Base-by-base conservation (phyloP, 2,113 vertebrate genomes). In the Lagopus leucura region DNA sequence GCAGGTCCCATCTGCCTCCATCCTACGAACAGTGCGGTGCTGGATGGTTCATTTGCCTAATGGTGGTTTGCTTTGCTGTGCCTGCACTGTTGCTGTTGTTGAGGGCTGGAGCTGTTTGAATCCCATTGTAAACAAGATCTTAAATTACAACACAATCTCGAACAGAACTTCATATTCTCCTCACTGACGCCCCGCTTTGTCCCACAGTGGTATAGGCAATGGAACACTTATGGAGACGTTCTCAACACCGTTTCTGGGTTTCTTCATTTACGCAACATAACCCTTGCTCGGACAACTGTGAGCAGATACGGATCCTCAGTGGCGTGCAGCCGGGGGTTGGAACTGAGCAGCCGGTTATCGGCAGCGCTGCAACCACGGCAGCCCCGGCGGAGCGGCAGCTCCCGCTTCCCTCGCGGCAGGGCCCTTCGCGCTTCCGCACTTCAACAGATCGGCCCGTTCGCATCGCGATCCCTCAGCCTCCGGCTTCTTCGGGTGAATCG, bases 171-270 rank as follows among this genome's bases (percentile, higher is more conserved):
- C 13, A 24, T 42, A 65, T 28, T 83, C 24, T 54, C 54, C 15
- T 34, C 61, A 72, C 52, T 85, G 22, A 19, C 5, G 7, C 6
- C 16, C 10, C 7, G 10, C 32, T 92, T 61, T 50, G 28, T 63
- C 40, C 45, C 15, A 3, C 3, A 12, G 7, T 19, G 54, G 10
- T n/a, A 20, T 12, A 57, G 42, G 30, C 42, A 89, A 34, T 5
- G 11, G 17, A n/a, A 11, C 3, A 0, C 47, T 66, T 38, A n/a
- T 0, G 1, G 45, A n/a, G 82, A 32, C 16, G 17, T 0, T 2
- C 21, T 17, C 21, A 34, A 10, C 1, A 0, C 6, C 11, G 3
- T 34, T 36, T 40, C 40, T 40, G 40, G 40, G 40, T 40, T 40
- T 36, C 58, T 61, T 58, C 3, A 0, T 20, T n/a, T 5, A 2